Conservation (phyloP, 2,888 invertebrate genomes). For the Drosophila parthenogenetica region DNA sequence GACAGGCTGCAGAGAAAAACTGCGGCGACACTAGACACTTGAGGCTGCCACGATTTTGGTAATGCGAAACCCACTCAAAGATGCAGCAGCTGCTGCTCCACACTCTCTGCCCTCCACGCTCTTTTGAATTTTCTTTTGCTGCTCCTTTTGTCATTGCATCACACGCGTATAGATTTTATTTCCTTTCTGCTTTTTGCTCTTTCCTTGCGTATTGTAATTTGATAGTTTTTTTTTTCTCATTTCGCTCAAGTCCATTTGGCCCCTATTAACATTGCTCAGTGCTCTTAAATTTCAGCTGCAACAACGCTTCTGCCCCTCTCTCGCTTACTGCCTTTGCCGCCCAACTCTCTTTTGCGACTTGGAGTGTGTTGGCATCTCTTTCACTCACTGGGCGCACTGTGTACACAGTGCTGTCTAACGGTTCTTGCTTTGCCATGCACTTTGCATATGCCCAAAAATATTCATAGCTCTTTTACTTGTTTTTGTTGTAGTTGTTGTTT, state of each 20-base stretch:
- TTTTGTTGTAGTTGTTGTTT: constrained; percentile 26
- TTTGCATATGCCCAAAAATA: constrained; percentile 65
- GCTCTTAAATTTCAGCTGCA: constrained; percentile 59
- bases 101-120: constrained; percentile 9
- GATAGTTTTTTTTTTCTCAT: constrained; percentile 60
- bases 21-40: constrained; percentile 43
- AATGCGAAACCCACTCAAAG: constrained; percentile 52
- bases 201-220: constrained; percentile 51
- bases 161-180: constrained; percentile 35
- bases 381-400: background rate
- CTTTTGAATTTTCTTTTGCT: constrained; percentile 16
- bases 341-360: background rate
- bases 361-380: constrained; percentile 15
- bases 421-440: constrained; percentile 65
- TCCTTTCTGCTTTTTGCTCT: constrained; percentile 31
- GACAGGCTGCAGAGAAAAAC: constrained; percentile 32
- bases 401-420: constrained; percentile 49
- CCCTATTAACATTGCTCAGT: constrained; percentile 61
- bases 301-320: background rate
- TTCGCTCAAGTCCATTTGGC: constrained; percentile 63
- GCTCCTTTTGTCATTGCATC: constrained; percentile 51
- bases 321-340: background rate
- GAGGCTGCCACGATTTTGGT: constrained; percentile 36
- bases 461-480: constrained; percentile 31
- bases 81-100: constrained; percentile 35